Conservation (phyloP, 2,888 invertebrate genomes). For the Patella caerulea region DNA sequence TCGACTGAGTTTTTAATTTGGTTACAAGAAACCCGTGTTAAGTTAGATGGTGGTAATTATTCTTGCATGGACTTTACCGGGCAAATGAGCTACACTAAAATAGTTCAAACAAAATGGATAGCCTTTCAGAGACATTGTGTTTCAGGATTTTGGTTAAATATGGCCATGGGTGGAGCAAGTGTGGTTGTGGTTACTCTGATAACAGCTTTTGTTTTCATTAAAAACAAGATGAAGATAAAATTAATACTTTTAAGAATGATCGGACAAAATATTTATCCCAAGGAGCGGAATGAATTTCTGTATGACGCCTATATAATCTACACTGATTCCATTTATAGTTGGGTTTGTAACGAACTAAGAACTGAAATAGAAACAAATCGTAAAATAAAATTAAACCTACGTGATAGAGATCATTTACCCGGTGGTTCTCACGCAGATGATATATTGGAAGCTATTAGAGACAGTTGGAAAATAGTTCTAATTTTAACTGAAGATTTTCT, state of each 20-base stretch:
- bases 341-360: neutral
- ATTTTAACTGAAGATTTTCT: neutral
- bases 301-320: neutral
- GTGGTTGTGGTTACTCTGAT: neutral
- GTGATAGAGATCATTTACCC: neutral
- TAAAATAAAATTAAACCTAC: neutral
- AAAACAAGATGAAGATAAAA: neutral
- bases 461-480: slow-evolving; percentile 4
- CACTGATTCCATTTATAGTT: neutral
- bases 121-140: neutral
- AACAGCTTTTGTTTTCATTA: neutral
- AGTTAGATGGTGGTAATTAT: neutral
- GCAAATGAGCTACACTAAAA: neutral
- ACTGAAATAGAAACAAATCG: neutral
- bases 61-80: neutral
- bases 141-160: neutral
- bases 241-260: neutral
- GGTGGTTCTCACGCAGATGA: neutral
- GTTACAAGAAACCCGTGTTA: neutral
- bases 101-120: neutral
- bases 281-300: neutral
- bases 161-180: neutral
- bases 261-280: neutral
- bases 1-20: neutral
- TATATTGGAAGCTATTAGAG: neutral